Conservation (phyloP, 2,797 vertebrate genomes). For the Selene dorsalis region DNA sequence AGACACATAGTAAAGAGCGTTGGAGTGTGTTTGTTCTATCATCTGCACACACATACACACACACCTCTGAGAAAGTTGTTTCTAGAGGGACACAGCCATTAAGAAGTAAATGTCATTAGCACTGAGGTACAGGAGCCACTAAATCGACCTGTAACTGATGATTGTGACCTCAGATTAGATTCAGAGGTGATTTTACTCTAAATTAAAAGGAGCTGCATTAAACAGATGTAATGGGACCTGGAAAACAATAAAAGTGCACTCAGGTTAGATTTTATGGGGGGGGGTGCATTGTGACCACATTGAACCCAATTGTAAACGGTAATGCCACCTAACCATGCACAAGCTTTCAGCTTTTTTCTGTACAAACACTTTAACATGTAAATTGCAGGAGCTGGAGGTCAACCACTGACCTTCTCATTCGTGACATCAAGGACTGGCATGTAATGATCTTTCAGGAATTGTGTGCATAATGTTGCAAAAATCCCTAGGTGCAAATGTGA, state of each 20-base stretch:
- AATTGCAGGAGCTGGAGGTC: no score
- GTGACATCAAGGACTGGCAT: no score
- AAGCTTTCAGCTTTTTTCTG: no score
- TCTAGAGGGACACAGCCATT: constrained; percentile 24
- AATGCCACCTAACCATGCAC: no score
- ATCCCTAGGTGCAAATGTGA: no score
- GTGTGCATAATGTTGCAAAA: no score
- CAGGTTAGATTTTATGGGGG: constrained; percentile 42
- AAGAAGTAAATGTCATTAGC: constrained; percentile 13
- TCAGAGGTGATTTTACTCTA: constrained; percentile 9
- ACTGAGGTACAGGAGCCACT: constrained; percentile 36
- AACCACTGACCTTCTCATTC: no score
- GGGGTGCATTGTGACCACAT: no score
- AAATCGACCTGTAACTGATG: constrained; percentile 38
- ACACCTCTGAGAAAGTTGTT: constrained; percentile 10
- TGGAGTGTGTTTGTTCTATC: constrained; percentile 45
- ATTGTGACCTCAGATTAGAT: constrained; percentile 41
- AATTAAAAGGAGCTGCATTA: constrained; percentile 1
- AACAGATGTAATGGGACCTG: constrained; percentile 7
- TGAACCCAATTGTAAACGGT: no score
- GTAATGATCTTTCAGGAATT: no score
- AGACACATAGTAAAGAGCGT: constrained; percentile 49
- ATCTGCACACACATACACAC: not conserved
- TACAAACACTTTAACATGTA: no score
- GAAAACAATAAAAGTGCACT: constrained; percentile 11